Conservation (phyloP, 2,797 vertebrate genomes). For the Ispidina lecontei region DNA sequence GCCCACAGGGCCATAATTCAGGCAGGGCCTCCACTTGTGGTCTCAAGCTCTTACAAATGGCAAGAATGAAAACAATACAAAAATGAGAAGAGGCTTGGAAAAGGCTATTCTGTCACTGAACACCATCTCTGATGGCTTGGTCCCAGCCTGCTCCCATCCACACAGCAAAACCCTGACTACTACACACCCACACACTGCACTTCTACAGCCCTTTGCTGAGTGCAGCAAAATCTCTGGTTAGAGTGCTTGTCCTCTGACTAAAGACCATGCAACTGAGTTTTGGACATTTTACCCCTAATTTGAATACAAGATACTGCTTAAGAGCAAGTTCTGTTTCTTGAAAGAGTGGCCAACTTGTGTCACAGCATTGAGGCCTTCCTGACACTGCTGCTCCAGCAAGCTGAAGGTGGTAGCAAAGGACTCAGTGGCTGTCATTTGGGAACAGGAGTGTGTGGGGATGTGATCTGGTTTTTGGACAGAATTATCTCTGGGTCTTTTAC, state of each 20-base stretch:
- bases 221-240: not conserved
- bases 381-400: not conserved
- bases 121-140: not conserved
- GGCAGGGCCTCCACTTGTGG: not conserved
- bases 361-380: not conserved
- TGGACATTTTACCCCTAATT: not conserved
- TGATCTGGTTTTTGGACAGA: not conserved
- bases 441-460: rapidly evolving
- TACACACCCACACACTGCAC: not conserved
- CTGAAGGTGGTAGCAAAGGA: not conserved
- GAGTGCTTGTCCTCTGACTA: no score
- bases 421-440: not conserved
- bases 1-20: not conserved
- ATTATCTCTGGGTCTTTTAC: not conserved
- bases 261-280: not conserved
- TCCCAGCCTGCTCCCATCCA: not conserved
- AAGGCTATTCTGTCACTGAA: not conserved
- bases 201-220: not conserved
- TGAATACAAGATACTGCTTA: not conserved
- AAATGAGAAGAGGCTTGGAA: not conserved
- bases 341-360: not conserved
- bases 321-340: not conserved
- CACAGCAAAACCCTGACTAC: not conserved
- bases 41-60: not conserved
- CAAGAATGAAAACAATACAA: not conserved